Evolutionary conservation across 1,140 invertebrate genomes (phyloP), one percentile per base, ranked within the genome.

Genomic region (Drosophila jambulina): DNA sequence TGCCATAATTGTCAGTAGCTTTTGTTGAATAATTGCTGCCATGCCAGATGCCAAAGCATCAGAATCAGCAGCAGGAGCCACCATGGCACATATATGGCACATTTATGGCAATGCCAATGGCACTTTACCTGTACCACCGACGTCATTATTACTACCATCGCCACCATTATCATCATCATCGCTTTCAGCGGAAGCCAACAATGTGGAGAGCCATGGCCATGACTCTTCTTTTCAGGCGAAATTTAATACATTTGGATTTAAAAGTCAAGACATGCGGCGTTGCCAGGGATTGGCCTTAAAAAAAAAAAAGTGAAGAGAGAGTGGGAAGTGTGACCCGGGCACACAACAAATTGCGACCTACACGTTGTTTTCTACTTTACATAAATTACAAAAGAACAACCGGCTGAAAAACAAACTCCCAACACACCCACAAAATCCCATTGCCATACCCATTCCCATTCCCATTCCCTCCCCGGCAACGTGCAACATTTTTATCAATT

Each of bases 231-330:
- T 77, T 56, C 62, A 51, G 56, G 74, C 64, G 84, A 80, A 88
- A 90, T 88, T 88, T 88, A 88, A 88, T 88, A 88, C 84, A 85
- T 85, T 91, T 86, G 81, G 81, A 90, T 90, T 90, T 90, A 90
- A 90, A 90, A 90, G 85, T 90, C 86, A 90, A 90, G 81, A 91
- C 86, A 91, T 90, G 80, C 68, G 61, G 78, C 86, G 84, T 85
- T 85, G 85, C 67, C 86, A 84, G 72, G 83, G 71, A 62, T 75
- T 54, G 70, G 34, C 29, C 51, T 70, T 46, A 68, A 40, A 19
- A 68, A 38, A 51, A 43, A 36, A 27, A 9, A 21, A 32, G 12
- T 4, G 1, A 0, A 9, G 27, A 6, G 15, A 13, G 62, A 12
- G 32, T 56, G 56, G 40, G 60, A 64, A 51, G 32, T 58, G 53